These are phyloP conservation scores for Hydrozoanthus tunicans DNA, from an alignment of 64 coral and sea anemone genomes.

Conservation along the genomic window DNA sequence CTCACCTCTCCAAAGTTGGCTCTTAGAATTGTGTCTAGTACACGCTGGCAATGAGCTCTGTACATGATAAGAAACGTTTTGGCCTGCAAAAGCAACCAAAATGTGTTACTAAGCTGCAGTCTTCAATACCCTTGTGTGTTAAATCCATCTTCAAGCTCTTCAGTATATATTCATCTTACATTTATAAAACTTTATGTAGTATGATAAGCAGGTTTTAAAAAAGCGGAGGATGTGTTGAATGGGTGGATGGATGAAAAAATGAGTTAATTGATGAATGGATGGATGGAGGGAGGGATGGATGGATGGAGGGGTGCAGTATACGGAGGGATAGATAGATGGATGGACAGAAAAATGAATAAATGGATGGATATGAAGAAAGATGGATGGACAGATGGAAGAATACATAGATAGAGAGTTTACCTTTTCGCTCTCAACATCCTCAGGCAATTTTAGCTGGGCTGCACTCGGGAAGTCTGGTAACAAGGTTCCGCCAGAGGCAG, in stretches of 20 bases:
- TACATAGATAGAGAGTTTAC: background rate
- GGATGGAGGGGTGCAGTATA: background rate
- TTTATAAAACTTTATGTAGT: no score
- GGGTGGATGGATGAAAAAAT: no score
- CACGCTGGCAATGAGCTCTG: constrained; percentile 93
- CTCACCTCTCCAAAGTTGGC: constrained; percentile 98
- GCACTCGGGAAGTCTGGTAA: constrained; percentile 89
- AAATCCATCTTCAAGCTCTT: background rate
- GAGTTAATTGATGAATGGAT: no score
- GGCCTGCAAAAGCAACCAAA: constrained; percentile 60
- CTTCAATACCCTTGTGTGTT: background rate
- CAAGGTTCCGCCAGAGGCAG: constrained; percentile 88
- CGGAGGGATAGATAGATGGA: background rate
- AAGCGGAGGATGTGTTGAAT: no score
- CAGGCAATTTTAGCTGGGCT: constrained; percentile 71
- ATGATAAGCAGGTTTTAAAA: no score
- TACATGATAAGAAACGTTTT: constrained; percentile 99
- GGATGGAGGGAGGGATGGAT: no score
- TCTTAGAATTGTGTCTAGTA: constrained; percentile 91
- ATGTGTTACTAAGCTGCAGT: background rate
- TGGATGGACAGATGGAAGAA: no score
- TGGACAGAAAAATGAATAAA: background rate
- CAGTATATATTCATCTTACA: no score
- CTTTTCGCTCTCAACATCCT: constrained; percentile 86
- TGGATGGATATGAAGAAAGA: no score